phyloP scores from a whole-genome alignment of 1,140 invertebrate species.

The Riptortus pedestris region DNA sequence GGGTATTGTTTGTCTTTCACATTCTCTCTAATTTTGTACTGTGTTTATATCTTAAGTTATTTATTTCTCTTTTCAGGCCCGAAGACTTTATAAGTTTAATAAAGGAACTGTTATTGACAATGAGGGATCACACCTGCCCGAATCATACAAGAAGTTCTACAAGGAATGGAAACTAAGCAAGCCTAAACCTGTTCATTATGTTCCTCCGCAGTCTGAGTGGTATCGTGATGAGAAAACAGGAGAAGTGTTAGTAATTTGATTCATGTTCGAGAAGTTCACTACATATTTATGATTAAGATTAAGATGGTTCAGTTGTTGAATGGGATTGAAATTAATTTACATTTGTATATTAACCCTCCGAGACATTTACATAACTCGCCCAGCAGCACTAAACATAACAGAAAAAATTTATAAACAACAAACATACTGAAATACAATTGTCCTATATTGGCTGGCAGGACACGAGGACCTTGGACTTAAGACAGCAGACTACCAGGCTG shows the following conservation, averaged over 20 bases:
- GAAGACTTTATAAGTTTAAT: conserved; percentile 24
- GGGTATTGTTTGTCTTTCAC: too few relatives aligned
- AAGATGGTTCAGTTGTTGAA: neutral
- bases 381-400: too few relatives aligned
- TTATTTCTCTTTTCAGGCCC: neutral
- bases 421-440: too few relatives aligned
- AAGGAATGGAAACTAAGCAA: conserved; percentile 65
- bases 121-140: conserved; percentile 53
- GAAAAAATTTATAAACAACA: too few relatives aligned
- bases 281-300: neutral
- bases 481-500: too few relatives aligned
- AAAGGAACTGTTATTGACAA: conserved; percentile 21
- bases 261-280: neutral
- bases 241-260: conserved; percentile 45
- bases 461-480: too few relatives aligned
- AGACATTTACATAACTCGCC: too few relatives aligned
- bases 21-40: too few relatives aligned
- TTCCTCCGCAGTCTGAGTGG: conserved; percentile 62
- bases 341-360: too few relatives aligned
- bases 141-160: conserved; percentile 80
- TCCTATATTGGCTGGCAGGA: too few relatives aligned
- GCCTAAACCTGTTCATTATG: conserved; percentile 75
- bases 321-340: neutral
- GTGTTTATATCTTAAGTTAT: too few relatives aligned
- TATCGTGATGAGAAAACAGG: conserved; percentile 58